phyloP scores from a whole-genome alignment of 2,113 vertebrate genomes.

The Agapornis roseicollis region DNA sequence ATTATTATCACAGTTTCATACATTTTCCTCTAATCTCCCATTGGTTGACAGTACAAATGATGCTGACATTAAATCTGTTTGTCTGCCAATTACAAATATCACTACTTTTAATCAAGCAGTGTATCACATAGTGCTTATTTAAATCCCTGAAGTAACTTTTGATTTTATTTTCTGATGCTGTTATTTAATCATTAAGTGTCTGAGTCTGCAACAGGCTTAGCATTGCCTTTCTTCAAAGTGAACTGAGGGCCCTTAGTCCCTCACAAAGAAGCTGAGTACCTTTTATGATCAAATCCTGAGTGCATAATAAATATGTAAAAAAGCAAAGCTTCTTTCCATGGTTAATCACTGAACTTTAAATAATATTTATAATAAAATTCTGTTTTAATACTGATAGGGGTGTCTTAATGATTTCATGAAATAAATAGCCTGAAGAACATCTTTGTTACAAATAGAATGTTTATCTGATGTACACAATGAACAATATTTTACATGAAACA shows the following conservation, averaged over 20 bases:
- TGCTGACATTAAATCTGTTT: slow-evolving; percentile 25
- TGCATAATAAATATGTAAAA: slow-evolving; percentile 30
- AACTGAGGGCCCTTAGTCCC: not conserved
- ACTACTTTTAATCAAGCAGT: slow-evolving; percentile 23
- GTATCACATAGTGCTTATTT: not conserved
- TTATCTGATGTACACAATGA: not conserved
- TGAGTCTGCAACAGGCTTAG: not conserved
- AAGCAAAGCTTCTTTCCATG: not conserved
- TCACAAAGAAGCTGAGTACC: not conserved
- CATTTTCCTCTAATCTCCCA: slow-evolving; percentile 15
- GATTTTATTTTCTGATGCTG: slow-evolving; percentile 18
- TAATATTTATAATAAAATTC: slow-evolving; percentile 10
- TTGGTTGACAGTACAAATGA: slow-evolving; percentile 11
- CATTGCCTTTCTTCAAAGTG: not conserved
- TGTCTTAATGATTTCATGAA: not conserved
- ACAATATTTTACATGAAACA: not conserved
- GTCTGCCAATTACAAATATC: not conserved
- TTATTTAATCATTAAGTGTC: not conserved
- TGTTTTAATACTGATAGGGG: not conserved
- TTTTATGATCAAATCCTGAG: slow-evolving; percentile 21
- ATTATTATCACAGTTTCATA: slow-evolving; percentile 42
- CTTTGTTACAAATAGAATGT: slow-evolving; percentile 1
- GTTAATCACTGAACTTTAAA: slow-evolving; percentile 43
- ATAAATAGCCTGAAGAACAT: not conserved
- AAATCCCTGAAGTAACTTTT: slow-evolving; percentile 11